Evolutionary conservation across 2,113 vertebrate genomes (phyloP).

Genomic region (Oryzias melastigma): DNA sequence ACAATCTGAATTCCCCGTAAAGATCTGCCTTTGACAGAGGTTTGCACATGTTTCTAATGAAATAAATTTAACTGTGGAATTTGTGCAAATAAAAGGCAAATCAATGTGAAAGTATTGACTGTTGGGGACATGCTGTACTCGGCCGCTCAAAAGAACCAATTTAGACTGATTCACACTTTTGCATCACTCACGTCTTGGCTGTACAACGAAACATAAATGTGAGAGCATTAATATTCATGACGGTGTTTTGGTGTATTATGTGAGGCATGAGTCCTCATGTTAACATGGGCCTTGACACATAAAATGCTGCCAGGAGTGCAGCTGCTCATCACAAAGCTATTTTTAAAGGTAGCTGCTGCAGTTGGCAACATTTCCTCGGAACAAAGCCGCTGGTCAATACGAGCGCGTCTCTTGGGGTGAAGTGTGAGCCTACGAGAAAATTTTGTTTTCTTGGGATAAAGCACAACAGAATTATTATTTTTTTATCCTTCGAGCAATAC

Average conservation of each 20-base stretch:
- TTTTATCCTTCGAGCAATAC: slow-evolving; percentile 1
- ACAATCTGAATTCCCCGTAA: slow-evolving; percentile 8
- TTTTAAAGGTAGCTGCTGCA: neutral
- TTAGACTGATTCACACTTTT: slow-evolving; percentile 3
- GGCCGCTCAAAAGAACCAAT: neutral
- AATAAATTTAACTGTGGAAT: slow-evolving; percentile 3
- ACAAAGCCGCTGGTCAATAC: neutral
- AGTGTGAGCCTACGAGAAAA: neutral
- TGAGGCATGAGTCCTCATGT: neutral
- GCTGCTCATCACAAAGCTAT: neutral
- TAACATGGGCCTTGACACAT: neutral
- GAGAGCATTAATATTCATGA: slow-evolving; percentile 16
- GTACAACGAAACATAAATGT: slow-evolving; percentile 17
- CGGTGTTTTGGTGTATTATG: slow-evolving; percentile 4
- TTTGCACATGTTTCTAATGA: neutral
- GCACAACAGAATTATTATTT: neutral
- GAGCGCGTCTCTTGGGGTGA: neutral
- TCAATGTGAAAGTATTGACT: neutral
- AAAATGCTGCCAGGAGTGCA: neutral
- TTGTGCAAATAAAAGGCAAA: slow-evolving; percentile 7
- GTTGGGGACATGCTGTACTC: slow-evolving; percentile 1
- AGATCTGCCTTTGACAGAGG: slow-evolving; percentile 15
- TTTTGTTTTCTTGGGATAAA: slow-evolving; percentile 2
- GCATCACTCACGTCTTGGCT: slow-evolving; percentile 10
- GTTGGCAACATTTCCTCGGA: neutral